Base-by-base conservation (phyloP, 2,797 vertebrate species). In the Chaenodraco wilsoni region DNA sequence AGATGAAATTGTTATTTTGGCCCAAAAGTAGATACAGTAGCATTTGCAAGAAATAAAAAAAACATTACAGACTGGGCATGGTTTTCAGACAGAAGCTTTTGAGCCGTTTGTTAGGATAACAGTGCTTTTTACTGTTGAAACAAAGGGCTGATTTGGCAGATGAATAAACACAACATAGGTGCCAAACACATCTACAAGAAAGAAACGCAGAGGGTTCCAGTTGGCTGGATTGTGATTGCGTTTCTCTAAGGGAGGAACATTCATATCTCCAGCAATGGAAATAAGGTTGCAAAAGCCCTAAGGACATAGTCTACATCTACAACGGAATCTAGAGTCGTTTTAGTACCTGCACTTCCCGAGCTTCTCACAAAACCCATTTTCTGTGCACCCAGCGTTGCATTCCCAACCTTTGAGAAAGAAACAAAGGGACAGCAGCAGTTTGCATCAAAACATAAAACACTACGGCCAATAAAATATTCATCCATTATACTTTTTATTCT, bases 311-410 rank as follows among this genome's bases (percentile, higher is more conserved):
- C 17, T 46, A 52, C 46, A 71, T 84, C 58, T 70, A 41, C 64
- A 78, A 48, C 55, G 59, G 65, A 81, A 77, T 79, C 68, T 59
- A 67, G 46, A 67, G 59, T 65, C 15, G 54, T 69, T 79, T 60
- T 23, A 58, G 43, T 89, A 99, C 97, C 97, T 98, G 97, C 97
- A 99, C 88, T 96, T 94, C 79, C 93, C 95, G 55, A 94, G 91
- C 84, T 93, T 92, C 76, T 95, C 95, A 91, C 97, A 99, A 89
- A 96, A 94, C 79, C 97, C 96, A 82, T 96, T 95, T 79, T 94
- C 87, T 72, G 93, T 92, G 84, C 98, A 99, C 74, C 94, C 91
- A 17, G 89, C 88, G 58, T 79, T 91, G 89, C 98, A 98, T 59
- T 91, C 95, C 93, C 94, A 82, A 10, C 94, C 96, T 97, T 79